Conservation (phyloP, 2,888 invertebrate species). For the Mylabris sibirica region DNA sequence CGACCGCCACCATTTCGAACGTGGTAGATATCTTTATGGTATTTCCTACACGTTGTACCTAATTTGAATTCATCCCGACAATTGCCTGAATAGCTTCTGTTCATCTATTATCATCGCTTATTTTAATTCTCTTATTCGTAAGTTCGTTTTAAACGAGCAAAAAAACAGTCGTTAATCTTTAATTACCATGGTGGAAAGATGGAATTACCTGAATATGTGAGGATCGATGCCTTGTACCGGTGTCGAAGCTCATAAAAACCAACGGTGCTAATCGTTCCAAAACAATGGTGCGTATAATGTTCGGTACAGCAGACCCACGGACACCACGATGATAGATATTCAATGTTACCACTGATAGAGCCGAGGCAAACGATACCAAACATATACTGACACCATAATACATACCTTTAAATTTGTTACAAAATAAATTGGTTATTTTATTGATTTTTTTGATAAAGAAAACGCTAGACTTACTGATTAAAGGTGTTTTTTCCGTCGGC, state of each 20-base stretch:
- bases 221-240: slow-evolving; percentile 53
- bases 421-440: slow-evolving; percentile 35
- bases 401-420: slow-evolving; percentile 69
- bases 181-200: not conserved
- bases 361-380: slow-evolving; percentile 81
- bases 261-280: slow-evolving; percentile 77
- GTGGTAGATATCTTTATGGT: slow-evolving; percentile 1
- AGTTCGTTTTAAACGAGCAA: not conserved
- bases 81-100: slow-evolving; percentile 16
- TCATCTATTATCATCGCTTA: slow-evolving; percentile 10
- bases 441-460: slow-evolving; percentile 31
- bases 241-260: slow-evolving; percentile 76
- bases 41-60: not conserved
- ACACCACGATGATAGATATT: slow-evolving; percentile 87
- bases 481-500: slow-evolving; percentile 85
- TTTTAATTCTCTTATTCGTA: slow-evolving; percentile 20
- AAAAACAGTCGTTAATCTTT: too few species aligned
- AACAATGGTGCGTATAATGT: slow-evolving; percentile 73
- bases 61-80: slow-evolving; percentile 23
- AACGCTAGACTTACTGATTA: slow-evolving; percentile 74
- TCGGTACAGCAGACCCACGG: slow-evolving; percentile 80
- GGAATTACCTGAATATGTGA: slow-evolving; percentile 51
- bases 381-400: slow-evolving; percentile 86
- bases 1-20: not conserved
- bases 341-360: slow-evolving; percentile 82